Base-by-base conservation (phyloP, 1,140 invertebrate genomes). In the Drosophila yakuba region DNA sequence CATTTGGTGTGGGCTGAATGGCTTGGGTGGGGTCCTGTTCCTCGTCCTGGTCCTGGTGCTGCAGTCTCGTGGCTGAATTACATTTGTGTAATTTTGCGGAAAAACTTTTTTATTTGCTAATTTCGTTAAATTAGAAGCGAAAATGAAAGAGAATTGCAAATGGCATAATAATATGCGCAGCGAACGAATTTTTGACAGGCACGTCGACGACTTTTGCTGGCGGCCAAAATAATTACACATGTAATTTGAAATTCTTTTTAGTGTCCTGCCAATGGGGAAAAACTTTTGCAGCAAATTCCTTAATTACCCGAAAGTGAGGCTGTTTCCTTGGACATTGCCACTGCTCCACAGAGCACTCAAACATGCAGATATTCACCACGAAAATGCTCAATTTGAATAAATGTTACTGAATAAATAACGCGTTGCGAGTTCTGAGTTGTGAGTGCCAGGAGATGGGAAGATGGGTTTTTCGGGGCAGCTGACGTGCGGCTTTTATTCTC, bases 31-130 rank as follows among this genome's bases (percentile, higher is more conserved):
- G 20, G 20, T 20, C 20, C 20, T 20, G 20, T 17, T 17, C 17
- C 17, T 17, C 1, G 20, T 20, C 20, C 20, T 20, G 20, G 20
- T 20, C 2, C 2, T 20, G 20, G 44, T 47, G 3, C 8, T 45
- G 38, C 72, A 58, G 78, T 45, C 61, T 67, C 79, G 64, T 78
- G 74, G 59, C 80, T 80, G 84, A 88, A 88, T 88, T 88, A 88
- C 84, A 88, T 88, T 88, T 88, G 84, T 88, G 84, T 88, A 88
- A 88, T 88, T 88, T 89, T 88, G 84, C 80, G 84, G 85, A 84
- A 86, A 88, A 88, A 89, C 68, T 88, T 88, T 88, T 88, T 88
- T 88, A 88, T 88, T 88, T 89, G 80, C 84, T 88, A 89, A 88
- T 89, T 88, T 89, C 63, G 79, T 88, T 83, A 89, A 88, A 88